phyloP scores from a whole-genome alignment of 2,888 invertebrate genomes.

The Yponomeuta plumbellus region DNA sequence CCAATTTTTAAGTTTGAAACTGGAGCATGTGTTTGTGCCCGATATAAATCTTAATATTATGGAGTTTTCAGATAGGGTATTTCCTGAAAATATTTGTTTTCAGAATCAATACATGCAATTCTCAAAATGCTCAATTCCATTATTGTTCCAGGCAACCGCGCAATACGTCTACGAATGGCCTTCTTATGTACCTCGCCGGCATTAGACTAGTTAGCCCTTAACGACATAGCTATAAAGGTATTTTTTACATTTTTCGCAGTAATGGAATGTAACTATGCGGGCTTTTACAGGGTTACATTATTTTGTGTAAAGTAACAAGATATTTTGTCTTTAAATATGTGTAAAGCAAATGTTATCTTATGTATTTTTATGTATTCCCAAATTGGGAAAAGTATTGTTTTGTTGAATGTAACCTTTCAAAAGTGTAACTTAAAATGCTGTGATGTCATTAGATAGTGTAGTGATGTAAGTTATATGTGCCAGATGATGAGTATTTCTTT shows the following conservation, averaged over 20 bases:
- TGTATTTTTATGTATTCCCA: neutral
- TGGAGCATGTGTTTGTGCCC: no score
- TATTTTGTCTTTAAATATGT: conserved; percentile 9
- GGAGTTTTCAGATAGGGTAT: no score
- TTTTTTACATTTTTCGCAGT: conserved; percentile 26
- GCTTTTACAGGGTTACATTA: conserved; percentile 3
- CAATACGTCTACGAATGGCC: conserved; percentile 57
- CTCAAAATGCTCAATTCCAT: conserved; percentile 9
- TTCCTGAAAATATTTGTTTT: no score
- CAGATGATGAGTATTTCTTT: conserved; percentile 37
- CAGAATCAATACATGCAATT: no score
- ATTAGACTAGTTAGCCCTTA: conserved; percentile 29
- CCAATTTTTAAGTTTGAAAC: no score
- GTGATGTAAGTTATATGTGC: conserved; percentile 62
- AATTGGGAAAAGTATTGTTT: neutral
- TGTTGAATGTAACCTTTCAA: conserved; percentile 9
- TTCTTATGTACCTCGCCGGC: conserved; percentile 51
- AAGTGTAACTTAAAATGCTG: conserved; percentile 35
- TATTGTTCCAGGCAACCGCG: conserved; percentile 44
- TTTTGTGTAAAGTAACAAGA: neutral
- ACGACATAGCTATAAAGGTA: conserved; percentile 19
- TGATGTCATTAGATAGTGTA: conserved; percentile 46
- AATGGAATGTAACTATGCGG: conserved; percentile 11
- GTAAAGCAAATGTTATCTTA: conserved; percentile 6
- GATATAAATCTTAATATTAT: no score